These are phyloP conservation scores for Nephrotoma flavescens DNA, from an alignment of 2,888 invertebrate genomes.

Conservation along the genomic window DNA sequence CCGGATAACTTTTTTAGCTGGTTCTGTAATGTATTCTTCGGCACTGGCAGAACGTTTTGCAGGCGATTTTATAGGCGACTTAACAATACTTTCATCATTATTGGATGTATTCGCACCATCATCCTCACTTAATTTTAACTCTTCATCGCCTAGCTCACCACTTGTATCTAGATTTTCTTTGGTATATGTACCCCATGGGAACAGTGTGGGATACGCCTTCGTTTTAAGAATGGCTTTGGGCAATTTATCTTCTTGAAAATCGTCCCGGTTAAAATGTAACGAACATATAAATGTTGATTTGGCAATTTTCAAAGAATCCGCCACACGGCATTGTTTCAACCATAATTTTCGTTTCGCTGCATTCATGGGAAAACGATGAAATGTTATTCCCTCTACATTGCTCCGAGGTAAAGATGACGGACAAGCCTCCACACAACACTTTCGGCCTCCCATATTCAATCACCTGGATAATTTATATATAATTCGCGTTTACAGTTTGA, in stretches of 20 bases:
- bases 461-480: not conserved
- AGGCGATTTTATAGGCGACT: conserved; percentile 11
- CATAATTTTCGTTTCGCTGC: conserved; percentile 42
- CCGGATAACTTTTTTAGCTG: not conserved
- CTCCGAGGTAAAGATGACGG: conserved; percentile 42
- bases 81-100: conserved; percentile 10
- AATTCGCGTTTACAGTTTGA: not conserved
- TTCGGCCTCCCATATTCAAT: not conserved
- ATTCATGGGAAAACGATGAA: conserved; percentile 60
- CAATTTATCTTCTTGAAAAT: conserved; percentile 54
- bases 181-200: conserved; percentile 38
- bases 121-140: not conserved
- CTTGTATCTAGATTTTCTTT: conserved; percentile 18
- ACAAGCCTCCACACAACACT: conserved; percentile 33
- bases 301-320: conserved; percentile 36
- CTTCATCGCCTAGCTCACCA: conserved; percentile 7
- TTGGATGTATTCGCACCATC: conserved; percentile 8
- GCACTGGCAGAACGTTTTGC: conserved; percentile 8
- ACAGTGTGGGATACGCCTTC: conserved; percentile 58
- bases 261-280: conserved; percentile 55
- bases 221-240: conserved; percentile 54
- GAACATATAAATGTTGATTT: conserved; percentile 55
- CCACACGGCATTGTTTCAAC: conserved; percentile 46
- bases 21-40: conserved; percentile 4
- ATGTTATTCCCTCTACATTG: conserved; percentile 55